Conservation (phyloP, 2,888 invertebrate species). For the Erannis defoliaria region DNA sequence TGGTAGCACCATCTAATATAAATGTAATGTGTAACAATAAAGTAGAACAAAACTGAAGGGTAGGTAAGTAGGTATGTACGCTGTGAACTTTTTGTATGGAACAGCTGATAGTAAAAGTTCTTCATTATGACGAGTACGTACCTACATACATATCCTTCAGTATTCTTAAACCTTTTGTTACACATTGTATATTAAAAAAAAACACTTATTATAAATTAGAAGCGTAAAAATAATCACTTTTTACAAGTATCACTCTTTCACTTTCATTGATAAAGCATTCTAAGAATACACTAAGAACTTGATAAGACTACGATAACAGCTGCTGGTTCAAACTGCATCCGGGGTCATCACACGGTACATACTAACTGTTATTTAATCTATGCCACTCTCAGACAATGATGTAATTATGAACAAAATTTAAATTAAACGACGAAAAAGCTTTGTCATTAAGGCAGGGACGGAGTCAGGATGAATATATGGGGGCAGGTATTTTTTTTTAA, state of each 20-base stretch:
- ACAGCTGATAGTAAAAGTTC: too few relatives aligned
- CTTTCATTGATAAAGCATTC: not conserved
- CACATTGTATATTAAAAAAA: not conserved
- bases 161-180: too few relatives aligned
- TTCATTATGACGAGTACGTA: too few relatives aligned
- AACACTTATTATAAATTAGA: too few relatives aligned
- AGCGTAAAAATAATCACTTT: not conserved
- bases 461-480: slow-evolving; percentile 13
- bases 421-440: slow-evolving; percentile 19
- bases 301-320: slow-evolving; percentile 1
- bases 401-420: slow-evolving; percentile 31
- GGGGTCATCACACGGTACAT: slow-evolving; percentile 45
- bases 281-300: not conserved
- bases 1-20: too few relatives aligned
- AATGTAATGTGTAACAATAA: too few relatives aligned
- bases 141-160: too few relatives aligned
- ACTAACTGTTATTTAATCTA: not conserved
- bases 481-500: not conserved
- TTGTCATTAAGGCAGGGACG: slow-evolving; percentile 25
- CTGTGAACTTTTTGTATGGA: too few relatives aligned
- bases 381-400: slow-evolving; percentile 42
- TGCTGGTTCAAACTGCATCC: slow-evolving; percentile 11
- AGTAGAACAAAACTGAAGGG: too few relatives aligned
- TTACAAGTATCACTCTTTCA: not conserved
- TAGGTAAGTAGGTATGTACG: too few relatives aligned